Evolutionary conservation across 1,140 invertebrate genomes (phyloP), one percentile per base, ranked within the genome.

Genomic region (Zaprionus ornatus): DNA sequence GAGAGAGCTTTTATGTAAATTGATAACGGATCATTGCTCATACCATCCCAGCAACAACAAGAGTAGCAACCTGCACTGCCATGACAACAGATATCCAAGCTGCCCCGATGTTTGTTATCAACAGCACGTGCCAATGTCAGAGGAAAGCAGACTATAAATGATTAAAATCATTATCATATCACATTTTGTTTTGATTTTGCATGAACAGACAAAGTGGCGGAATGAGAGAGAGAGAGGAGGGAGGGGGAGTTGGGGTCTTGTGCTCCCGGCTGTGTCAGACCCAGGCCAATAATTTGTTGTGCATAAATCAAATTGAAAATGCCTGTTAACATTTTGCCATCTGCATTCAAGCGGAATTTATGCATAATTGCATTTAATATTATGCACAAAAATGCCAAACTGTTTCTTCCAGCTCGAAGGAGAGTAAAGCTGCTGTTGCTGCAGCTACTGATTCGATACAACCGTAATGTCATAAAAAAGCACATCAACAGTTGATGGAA

Each of bases 321-420:
- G 80, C 60, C 70, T 78, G 71, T 84, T 84, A 78, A 80, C 67
- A 83, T 80, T 55, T 80, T 27, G 40, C 54, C 52, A 52, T 55
- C 77, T 59, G 78, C 76, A 74, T 12, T 64, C 48, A 63, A 64
- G 67, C 60, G 67, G 66, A 88, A 79, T 74, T 90, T 67, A 54
- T 72, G 75, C 81, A 90, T 90, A 88, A 90, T 77, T 90, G 79
- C 74, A 84, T 68, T 82, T 88, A 67, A 83, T 84, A 76, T 56
- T 57, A 73, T 64, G 69, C 73, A 63, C 60, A 56, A 69, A 65
- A 60, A 80, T 52, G 2, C n/a, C 15, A 37, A 37, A 37, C 35
- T 37, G 35, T 37, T 12, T 3, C 35, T 15, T 37, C 6, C 6
- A 42, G 5, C n/a, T 42, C n/a, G 6, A 42, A 45, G 40, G 40